Percentiles rank a stretch among this genome's conserved stretches.
Evolutionary conservation across 2,888 invertebrate genomes (phyloP).

Genomic region (Eilema caniola): DNA sequence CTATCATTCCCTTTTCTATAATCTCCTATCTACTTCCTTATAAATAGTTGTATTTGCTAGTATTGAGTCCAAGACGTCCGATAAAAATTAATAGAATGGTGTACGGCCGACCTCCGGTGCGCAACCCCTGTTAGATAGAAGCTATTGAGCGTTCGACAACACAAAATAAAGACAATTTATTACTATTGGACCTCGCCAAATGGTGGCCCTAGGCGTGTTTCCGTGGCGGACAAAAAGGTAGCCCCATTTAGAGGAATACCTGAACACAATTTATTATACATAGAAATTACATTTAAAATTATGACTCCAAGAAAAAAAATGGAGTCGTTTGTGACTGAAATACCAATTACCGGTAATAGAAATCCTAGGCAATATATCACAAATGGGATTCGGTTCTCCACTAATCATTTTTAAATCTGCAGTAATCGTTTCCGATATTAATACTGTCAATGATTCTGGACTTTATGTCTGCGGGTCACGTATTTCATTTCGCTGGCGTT

Average conservation of each 20-base stretch:
- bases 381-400: constrained; percentile 47
- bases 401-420: constrained; percentile 54
- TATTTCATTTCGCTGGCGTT: constrained; percentile 55
- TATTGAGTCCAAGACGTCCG: constrained; percentile 14
- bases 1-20: neutral
- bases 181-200: constrained; percentile 32
- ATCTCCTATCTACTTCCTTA: constrained; percentile 8
- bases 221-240: constrained; percentile 15
- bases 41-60: constrained; percentile 11
- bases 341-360: constrained; percentile 39
- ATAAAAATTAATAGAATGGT: constrained; percentile 36
- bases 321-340: constrained; percentile 11
- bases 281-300: neutral
- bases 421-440: constrained; percentile 49
- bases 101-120: constrained; percentile 11
- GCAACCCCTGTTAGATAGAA: constrained; percentile 24
- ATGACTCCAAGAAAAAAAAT: neutral
- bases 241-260: constrained; percentile 22
- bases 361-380: constrained; percentile 51
- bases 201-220: constrained; percentile 24
- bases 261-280: constrained; percentile 16
- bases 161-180: constrained; percentile 40
- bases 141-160: constrained; percentile 27
- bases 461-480: constrained; percentile 49
- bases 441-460: constrained; percentile 36